Percentiles rank a stretch among this genome's conserved stretches.
Evolutionary conservation across 2,113 vertebrate species (phyloP).

Genomic region (Otis tarda): DNA sequence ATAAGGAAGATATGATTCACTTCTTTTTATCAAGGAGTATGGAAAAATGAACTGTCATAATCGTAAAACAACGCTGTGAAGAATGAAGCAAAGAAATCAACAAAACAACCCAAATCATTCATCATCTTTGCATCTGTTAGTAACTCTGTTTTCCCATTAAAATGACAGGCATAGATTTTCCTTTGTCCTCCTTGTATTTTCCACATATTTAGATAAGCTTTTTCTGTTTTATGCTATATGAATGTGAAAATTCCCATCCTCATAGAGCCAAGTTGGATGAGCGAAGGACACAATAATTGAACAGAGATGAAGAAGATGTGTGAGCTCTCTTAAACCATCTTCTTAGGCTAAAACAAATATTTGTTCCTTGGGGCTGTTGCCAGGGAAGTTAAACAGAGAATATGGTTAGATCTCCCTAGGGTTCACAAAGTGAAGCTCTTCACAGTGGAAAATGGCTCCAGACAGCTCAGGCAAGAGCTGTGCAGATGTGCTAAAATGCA

Average conservation of each 20-base stretch:
- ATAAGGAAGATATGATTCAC: neutral
- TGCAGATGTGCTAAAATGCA: neutral
- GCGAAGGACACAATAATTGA: neutral
- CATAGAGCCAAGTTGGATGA: neutral
- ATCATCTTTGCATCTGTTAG: neutral
- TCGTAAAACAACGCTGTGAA: neutral
- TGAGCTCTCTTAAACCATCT: neutral
- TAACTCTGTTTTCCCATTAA: neutral
- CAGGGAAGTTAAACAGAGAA: neutral
- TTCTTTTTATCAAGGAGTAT: neutral
- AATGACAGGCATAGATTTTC: neutral
- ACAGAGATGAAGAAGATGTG: accelerated
- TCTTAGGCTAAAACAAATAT: neutral
- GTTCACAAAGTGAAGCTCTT: neutral
- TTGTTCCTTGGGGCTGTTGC: neutral
- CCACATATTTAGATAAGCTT: neutral
- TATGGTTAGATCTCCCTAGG: neutral
- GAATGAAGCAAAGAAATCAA: neutral
- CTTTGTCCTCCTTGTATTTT: neutral
- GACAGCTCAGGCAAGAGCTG: neutral
- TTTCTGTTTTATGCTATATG: neutral
- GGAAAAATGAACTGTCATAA: neutral
- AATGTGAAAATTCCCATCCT: neutral
- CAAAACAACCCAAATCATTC: neutral
- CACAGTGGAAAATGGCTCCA: neutral